Base-by-base conservation (phyloP, 1,140 invertebrate species). In the Tyrophagus putrescentiae region DNA sequence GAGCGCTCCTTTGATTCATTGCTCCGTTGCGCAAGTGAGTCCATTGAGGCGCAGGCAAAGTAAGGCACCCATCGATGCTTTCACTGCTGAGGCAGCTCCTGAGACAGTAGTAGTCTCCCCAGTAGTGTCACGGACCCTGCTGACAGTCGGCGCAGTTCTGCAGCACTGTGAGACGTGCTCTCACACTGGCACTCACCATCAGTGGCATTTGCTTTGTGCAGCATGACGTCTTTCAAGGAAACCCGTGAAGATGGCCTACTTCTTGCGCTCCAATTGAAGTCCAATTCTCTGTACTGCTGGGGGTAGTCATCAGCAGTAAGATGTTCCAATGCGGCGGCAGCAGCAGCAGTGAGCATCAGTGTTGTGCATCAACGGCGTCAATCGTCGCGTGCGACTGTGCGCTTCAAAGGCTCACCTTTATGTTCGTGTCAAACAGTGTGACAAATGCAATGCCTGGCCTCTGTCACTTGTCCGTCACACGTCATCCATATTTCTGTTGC, bases 381-480 rank as follows among this genome's bases (percentile, higher is more conserved):
- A 7, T 25, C 21, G 23, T 48, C 7, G 7, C 45, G 18, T 48
- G 31, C 31, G 21, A 48, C 23, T 13, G 21, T 48, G 45, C 31
- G 45, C 18, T 48, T 48, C 36, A 21, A 21, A 39, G 18, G 45
- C 31, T 48, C 45, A 48, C 18, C 31, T 48, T 48, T 48, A 48
- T 48, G 45, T 29, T 7, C 31, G 45, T 48, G 45, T 48, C 45
- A 48, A 13, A 48, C 45, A n/a, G n/a, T 48, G 45, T 48, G 45
- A 48, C 45, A 48, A 48, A 48, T 48, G 45, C 31, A 48, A 48
- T 25, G 45, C 21, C 45, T 9, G 21, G 7, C 13, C 13, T 32
- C 39, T 54, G 52, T 54, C 52, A 54, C 52, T 54, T 54, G 52
- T 54, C 52, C 52, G 25, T 54, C 52, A 54, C 28, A 52, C 48